Conservation (phyloP, 2,888 invertebrate genomes). For the Perizoma affinitatum region DNA sequence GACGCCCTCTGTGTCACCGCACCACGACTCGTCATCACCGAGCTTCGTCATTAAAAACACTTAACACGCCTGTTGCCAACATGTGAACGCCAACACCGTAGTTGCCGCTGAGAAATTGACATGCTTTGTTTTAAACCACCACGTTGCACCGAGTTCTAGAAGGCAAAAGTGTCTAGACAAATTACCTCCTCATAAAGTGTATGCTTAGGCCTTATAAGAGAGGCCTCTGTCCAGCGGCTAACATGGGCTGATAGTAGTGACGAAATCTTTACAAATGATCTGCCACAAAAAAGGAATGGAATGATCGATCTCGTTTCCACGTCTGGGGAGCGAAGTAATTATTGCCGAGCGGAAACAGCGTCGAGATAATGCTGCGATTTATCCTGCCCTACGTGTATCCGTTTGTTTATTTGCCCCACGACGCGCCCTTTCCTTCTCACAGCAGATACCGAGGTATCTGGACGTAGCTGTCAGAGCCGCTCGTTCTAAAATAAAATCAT, state of each 20-base stretch:
- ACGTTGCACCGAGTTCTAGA: too few relatives aligned
- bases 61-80: constrained; percentile 18
- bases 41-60: constrained; percentile 38
- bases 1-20: constrained; percentile 79
- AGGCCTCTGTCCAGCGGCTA: too few relatives aligned
- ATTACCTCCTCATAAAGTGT: too few relatives aligned
- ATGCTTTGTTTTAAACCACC: neutral
- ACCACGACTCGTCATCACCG: constrained; percentile 53
- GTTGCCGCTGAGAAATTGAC: constrained; percentile 2
- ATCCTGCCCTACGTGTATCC: constrained; percentile 56
- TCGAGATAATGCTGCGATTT: constrained; percentile 65
- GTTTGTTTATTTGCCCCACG: constrained; percentile 49
- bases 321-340: constrained; percentile 49
- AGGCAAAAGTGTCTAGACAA: too few relatives aligned
- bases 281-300: constrained; percentile 58
- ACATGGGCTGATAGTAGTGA: too few relatives aligned
- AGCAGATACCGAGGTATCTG: constrained; percentile 47
- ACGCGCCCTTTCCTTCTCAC: constrained; percentile 49
- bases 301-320: constrained; percentile 44
- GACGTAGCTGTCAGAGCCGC: constrained; percentile 36
- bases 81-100: constrained; percentile 5
- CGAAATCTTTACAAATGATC: constrained; percentile 27
- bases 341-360: constrained; percentile 65
- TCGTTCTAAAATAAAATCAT: constrained; percentile 54
- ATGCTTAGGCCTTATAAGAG: too few relatives aligned